Evolutionary conservation across 2,113 vertebrate species (phyloP).

Genomic region (Psilopsiagon aurifrons): DNA sequence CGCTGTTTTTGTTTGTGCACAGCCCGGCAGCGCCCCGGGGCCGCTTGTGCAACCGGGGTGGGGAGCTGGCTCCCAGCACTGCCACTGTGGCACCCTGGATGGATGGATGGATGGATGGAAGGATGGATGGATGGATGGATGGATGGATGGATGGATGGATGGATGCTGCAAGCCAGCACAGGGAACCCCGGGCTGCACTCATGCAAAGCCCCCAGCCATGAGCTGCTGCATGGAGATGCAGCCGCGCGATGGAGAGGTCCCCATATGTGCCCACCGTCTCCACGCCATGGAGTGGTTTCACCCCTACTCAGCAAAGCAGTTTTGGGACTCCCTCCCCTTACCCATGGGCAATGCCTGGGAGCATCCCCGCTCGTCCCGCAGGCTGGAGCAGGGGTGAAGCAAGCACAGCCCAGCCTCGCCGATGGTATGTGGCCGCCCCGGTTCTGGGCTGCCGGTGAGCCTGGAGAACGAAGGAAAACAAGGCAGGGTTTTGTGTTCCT

Average conservation of each 20-base stretch:
- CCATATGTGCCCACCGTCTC: rapidly evolving
- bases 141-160: no score
- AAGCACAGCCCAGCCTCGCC: background rate
- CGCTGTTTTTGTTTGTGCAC: background rate
- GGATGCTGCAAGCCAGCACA: rapidly evolving
- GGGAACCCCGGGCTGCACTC: background rate
- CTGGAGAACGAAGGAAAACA: background rate
- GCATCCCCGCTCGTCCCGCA: rapidly evolving
- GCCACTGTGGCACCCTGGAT: background rate
- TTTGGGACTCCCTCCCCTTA: no score
- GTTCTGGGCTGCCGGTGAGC: background rate
- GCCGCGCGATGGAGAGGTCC: rapidly evolving
- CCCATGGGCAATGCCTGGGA: rapidly evolving
- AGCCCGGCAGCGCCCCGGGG: background rate
- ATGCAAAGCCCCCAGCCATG: rapidly evolving
- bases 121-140: no score
- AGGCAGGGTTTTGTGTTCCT: background rate
- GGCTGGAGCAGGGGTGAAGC: background rate
- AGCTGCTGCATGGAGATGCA: background rate
- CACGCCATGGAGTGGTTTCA: rapidly evolving
- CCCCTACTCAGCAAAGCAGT: background rate
- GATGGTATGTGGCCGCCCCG: background rate
- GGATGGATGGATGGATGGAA: no score
- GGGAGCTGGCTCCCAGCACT: background rate
- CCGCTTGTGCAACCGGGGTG: conserved; percentile 40